Evolutionary conservation across 2,797 vertebrate genomes (phyloP).

Genomic region (Notamacropus eugenii): DNA sequence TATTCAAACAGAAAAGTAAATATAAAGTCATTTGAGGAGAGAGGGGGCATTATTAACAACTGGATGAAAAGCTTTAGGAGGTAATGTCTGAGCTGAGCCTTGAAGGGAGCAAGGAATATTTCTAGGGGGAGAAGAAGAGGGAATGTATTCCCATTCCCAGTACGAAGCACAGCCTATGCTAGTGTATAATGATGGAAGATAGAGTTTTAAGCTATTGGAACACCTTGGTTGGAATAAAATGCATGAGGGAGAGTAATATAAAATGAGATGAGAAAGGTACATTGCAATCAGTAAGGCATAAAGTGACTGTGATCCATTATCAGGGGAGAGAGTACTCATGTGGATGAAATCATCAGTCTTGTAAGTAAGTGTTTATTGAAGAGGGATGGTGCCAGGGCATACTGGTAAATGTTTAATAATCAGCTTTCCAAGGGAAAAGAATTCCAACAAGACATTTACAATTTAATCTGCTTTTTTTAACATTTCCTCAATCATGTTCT

Average conservation of each 20-base stretch:
- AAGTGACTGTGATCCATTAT: background rate
- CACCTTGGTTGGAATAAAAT: background rate
- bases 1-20: background rate
- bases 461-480: too few species aligned
- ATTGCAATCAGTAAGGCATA: background rate
- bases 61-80: background rate
- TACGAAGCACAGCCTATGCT: background rate
- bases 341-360: background rate
- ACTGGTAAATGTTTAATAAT: background rate
- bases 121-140: background rate
- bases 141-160: background rate
- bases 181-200: background rate
- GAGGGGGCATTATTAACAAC: background rate
- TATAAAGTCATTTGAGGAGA: background rate
- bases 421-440: background rate
- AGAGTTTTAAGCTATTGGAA: background rate
- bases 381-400: background rate
- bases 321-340: background rate
- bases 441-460: background rate
- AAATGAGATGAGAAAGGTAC: background rate
- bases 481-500: background rate
- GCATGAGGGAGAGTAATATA: background rate
- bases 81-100: background rate
- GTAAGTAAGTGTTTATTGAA: background rate
- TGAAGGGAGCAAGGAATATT: background rate